Evolutionary conservation across 1,140 invertebrate species (phyloP), one percentile per base, ranked within the genome.

Genomic region (Magallana ariakensis): DNA sequence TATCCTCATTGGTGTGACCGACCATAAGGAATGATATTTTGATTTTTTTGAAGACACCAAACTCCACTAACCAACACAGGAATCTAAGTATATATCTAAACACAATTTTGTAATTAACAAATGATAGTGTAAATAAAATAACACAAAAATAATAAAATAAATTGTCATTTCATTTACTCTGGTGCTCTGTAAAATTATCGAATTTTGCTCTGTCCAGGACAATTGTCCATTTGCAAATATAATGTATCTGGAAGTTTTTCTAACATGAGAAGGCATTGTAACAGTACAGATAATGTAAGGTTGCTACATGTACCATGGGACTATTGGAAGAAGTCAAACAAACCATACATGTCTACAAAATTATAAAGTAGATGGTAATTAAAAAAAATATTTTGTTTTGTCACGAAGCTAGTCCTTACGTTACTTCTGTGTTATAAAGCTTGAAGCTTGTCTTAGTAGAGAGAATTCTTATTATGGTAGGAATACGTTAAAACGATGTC

Each of bases 1-100:
- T 80, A 86, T 86, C 85, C 26, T 88, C 87, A 80, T 88, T 85
- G 15, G 87, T 88, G 60, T 88, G 84, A 5, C 87, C 87, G 9
- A 86, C 85, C 85, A 86, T 88, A 5, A 88, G 60, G 53, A 86
- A 88, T 26, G 80, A 85, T 11, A 88, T 1, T 26, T 88, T 88
- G 7, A 88, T 54, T 57, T 88, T 87, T 46, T 26, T 7, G 33
- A 87, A 87, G 2, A 87, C 70, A n/a, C 83, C 83, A 58, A 46
- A 22, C 80, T 87, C 83, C 10, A 87, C 87, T 19, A 85, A 75
- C 15, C 16, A 22, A 33, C 33, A 70, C 0, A 87, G 56, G 55
- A 87, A 87, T 6, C 58, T 83, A 26, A 87, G 33, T 58, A 87
- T 70, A 66, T 80, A 87, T 58, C 87, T 87, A 55, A 46, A 86